Conservation (phyloP, 2,888 invertebrate species). For the Drosophila rellima region DNA sequence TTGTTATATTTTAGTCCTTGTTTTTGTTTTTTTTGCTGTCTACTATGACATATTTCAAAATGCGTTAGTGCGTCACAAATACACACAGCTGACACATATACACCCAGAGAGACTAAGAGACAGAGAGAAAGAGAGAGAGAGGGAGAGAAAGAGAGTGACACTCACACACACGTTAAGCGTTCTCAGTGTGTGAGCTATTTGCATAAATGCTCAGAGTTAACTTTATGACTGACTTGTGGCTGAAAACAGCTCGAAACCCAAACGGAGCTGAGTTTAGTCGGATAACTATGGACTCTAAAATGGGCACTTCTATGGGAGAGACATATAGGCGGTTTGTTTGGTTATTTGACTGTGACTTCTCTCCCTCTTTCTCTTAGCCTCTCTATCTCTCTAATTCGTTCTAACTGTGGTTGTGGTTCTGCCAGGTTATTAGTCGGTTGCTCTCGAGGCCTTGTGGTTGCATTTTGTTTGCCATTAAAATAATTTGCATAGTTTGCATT, state of each 20-base stretch:
- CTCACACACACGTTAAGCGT: conserved; percentile 14
- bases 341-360: conserved; percentile 9
- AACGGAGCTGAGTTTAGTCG: conserved; percentile 16
- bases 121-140: not conserved
- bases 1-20: conserved; percentile 12
- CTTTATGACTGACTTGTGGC: conserved; percentile 69
- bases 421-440: conserved; percentile 58
- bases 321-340: conserved; percentile 36
- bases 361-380: not conserved
- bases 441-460: conserved; percentile 33
- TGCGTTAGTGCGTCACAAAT: conserved; percentile 30
- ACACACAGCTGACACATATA: conserved; percentile 8
- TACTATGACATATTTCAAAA: conserved; percentile 42
- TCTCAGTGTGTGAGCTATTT: conserved; percentile 44
- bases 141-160: not conserved
- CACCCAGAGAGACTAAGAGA: not conserved
- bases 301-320: conserved; percentile 9
- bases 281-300: conserved; percentile 15
- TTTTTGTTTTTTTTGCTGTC: conserved; percentile 27
- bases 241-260: conserved; percentile 26
- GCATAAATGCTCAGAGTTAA: conserved; percentile 66
- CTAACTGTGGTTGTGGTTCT: conserved; percentile 27
- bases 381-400: not conserved
- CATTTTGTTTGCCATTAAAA: conserved; percentile 70
- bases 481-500: conserved; percentile 68